Evolutionary conservation across 2,797 vertebrate species (phyloP).

Genomic region (Silurus aristotelis): DNA sequence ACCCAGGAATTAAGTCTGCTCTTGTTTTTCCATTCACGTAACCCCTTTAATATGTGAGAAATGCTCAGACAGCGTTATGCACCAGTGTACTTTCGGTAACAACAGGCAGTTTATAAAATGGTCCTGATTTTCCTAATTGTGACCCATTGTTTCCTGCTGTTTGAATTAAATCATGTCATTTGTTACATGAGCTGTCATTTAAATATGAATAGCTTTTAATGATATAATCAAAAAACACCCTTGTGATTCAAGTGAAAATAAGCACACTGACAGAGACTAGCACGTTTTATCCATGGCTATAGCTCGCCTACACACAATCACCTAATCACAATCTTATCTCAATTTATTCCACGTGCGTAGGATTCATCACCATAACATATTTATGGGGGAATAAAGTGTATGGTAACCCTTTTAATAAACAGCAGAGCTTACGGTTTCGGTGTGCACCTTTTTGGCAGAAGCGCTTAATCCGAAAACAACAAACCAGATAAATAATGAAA

Average conservation of each 20-base stretch:
- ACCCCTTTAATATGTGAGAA: conserved; percentile 11
- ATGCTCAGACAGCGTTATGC: neutral
- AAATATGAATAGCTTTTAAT: conserved; percentile 38
- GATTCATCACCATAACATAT: conserved; percentile 25
- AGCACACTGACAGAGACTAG: conserved; percentile 13
- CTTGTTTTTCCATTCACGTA: conserved; percentile 29
- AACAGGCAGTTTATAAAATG: conserved; percentile 23
- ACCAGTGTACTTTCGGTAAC: neutral
- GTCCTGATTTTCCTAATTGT: conserved; percentile 17
- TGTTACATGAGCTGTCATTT: conserved; percentile 22
- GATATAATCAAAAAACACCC: conserved; percentile 37
- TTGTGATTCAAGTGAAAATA: conserved; percentile 35
- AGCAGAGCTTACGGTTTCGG: neutral
- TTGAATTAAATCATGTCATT: conserved; percentile 32
- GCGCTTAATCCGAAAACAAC: conserved; percentile 33
- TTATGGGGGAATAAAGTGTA: conserved; percentile 2
- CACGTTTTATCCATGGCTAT: conserved; percentile 24
- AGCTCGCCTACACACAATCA: neutral
- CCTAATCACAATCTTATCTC: conserved; percentile 4
- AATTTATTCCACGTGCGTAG: conserved; percentile 23
- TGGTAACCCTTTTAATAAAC: conserved; percentile 29
- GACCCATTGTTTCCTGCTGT: conserved; percentile 28
- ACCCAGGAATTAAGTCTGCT: conserved; percentile 33
- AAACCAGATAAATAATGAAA: conserved; percentile 41
- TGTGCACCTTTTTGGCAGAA: conserved; percentile 22